These are phyloP conservation scores for Auanema sp. DNA, from an alignment of 2,888 invertebrate species.

Conservation along the genomic window DNA sequence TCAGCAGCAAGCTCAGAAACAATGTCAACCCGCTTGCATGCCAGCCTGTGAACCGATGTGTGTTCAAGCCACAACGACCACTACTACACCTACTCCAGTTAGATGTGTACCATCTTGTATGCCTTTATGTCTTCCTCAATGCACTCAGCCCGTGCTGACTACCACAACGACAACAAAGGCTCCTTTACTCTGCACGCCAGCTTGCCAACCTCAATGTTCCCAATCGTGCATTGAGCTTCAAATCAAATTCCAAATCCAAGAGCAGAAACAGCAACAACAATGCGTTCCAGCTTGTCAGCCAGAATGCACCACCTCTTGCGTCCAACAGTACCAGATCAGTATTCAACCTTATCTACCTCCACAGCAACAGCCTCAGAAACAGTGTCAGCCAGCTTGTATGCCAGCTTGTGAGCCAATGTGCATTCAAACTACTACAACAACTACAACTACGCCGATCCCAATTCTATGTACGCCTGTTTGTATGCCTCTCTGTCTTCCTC, in stretches of 20 bases:
- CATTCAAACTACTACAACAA: conserved; percentile 17
- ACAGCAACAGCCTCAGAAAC: too few species aligned
- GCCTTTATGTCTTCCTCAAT: conserved; percentile 29
- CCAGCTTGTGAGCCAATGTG: conserved; percentile 31
- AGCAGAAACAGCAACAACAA: conserved; percentile 15
- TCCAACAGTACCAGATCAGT: conserved; percentile 18
- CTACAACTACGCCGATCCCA: conserved; percentile 18
- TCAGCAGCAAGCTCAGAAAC: neutral
- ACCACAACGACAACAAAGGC: neutral
- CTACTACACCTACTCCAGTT: conserved; percentile 22
- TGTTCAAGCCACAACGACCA: conserved; percentile 13
- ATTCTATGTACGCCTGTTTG: conserved; percentile 20
- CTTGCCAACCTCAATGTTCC: conserved; percentile 27
- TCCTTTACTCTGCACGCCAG: conserved; percentile 24
- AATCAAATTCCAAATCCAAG: conserved; percentile 24
- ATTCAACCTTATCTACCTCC: neutral
- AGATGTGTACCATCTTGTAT: conserved; percentile 25
- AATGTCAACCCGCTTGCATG: conserved; percentile 24
- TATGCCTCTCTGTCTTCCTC: conserved; percentile 29
- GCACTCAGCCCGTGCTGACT: conserved; percentile 23
- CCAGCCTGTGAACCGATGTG: conserved; percentile 12
- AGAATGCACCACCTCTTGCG: conserved; percentile 32
- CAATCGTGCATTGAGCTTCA: conserved; percentile 23
- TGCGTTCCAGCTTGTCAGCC: conserved; percentile 39
- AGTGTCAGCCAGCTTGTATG: conserved; percentile 31